A percentile compares a stretch with the other conserved stretches of the same genome.
Conservation (phyloP, 2,113 vertebrate genomes). For the Sinosuthora webbiana region DNA sequence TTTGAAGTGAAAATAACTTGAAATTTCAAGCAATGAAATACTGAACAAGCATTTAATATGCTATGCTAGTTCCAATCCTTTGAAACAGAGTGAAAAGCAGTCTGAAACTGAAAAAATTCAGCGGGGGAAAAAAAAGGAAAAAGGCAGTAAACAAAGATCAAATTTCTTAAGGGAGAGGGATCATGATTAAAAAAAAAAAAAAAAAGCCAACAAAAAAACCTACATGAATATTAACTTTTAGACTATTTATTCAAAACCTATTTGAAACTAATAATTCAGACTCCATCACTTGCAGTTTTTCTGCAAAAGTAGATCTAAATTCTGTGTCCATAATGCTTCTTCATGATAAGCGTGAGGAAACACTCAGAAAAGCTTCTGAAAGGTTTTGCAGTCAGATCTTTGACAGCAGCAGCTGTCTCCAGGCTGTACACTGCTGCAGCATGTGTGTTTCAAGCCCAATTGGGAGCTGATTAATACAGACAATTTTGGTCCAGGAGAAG, state of each 20-base stretch:
- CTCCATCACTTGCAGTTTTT: background rate
- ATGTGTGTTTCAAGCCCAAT: background rate
- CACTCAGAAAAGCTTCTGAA: background rate
- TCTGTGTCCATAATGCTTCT: background rate
- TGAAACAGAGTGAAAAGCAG: background rate
- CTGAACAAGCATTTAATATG: background rate
- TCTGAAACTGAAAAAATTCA: background rate
- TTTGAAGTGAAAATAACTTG: background rate
- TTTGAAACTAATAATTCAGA: accelerated
- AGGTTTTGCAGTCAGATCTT: background rate
- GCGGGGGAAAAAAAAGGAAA: accelerated
- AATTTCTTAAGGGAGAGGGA: background rate
- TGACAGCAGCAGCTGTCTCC: background rate
- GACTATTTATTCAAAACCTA: background rate
- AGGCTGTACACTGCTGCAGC: background rate
- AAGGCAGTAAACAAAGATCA: background rate
- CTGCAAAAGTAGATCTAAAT: background rate
- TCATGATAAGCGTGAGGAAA: background rate
- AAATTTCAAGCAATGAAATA: background rate
- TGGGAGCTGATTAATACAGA: background rate
- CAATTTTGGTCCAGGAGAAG: background rate
- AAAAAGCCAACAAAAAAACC: too few relatives aligned
- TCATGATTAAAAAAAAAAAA: background rate
- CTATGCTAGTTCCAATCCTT: background rate
- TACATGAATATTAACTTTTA: background rate